These are phyloP conservation scores for Meteorus sp. DNA, from an alignment of 1,140 invertebrate species.

Conservation along the genomic window DNA sequence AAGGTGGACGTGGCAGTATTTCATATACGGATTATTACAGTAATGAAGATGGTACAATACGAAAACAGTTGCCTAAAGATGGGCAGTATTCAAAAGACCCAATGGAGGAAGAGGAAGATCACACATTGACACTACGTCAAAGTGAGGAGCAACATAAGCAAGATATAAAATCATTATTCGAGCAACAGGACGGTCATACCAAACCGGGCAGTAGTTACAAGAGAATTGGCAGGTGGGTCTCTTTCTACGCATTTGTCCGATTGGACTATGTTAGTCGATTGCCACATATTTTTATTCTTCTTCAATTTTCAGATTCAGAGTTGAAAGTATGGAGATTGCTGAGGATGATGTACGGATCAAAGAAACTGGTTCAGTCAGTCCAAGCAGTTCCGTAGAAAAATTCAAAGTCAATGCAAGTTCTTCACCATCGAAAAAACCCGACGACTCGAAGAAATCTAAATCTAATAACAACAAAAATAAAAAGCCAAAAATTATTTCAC, in stretches of 20 bases:
- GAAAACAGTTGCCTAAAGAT: conserved; percentile 34
- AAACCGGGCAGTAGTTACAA: conserved; percentile 47
- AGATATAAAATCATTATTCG: conserved; percentile 52
- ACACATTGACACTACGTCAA: conserved; percentile 52
- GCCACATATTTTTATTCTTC: conserved; percentile 6
- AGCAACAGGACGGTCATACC: conserved; percentile 41
- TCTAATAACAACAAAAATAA: conserved; percentile 1
- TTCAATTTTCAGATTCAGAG: conserved; percentile 45
- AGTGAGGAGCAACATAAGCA: conserved; percentile 53
- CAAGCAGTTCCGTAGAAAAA: conserved; percentile 37
- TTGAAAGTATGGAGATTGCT: conserved; percentile 54
- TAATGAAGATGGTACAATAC: conserved; percentile 54
- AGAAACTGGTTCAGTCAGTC: conserved; percentile 33
- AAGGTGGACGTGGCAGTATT: conserved; percentile 53
- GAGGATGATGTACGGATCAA: conserved; percentile 55
- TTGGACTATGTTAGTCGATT: neutral
- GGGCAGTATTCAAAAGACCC: conserved; percentile 4
- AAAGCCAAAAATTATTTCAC: conserved; percentile 32
- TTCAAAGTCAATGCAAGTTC: too few species aligned
- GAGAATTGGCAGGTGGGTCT: conserved; percentile 52
- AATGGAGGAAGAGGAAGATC: conserved; percentile 54
- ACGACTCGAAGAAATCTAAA: conserved; percentile 15
- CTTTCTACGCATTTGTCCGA: conserved; percentile 11
- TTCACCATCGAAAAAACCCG: neutral
- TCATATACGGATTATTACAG: conserved; percentile 60